phyloP scores from a whole-genome alignment of 2,888 invertebrate species.

The Deilephila elpenor region DNA sequence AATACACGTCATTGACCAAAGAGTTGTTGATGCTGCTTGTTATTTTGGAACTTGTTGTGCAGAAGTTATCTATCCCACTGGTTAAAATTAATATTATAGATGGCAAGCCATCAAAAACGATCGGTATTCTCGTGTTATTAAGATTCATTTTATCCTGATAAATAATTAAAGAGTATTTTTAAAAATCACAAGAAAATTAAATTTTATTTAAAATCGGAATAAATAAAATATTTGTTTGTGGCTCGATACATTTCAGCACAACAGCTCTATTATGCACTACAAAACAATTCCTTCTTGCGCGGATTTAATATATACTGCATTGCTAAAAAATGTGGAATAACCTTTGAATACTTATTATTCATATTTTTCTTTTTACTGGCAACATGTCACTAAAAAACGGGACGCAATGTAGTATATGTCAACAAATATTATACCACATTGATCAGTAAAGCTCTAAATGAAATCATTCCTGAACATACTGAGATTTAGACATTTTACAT shows the following conservation, averaged over 20 bases:
- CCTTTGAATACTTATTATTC: not conserved
- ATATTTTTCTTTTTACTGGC: not conserved
- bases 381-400: not conserved
- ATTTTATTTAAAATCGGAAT: too few species aligned
- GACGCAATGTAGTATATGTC: not conserved
- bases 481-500: conserved; percentile 8
- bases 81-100: too few species aligned
- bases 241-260: too few species aligned
- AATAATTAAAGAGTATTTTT: too few species aligned
- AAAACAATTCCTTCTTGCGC: not conserved
- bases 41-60: not conserved
- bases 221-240: too few species aligned
- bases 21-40: not conserved
- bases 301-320: conserved; percentile 15
- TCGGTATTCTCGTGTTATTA: too few species aligned
- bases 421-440: not conserved
- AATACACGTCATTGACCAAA: conserved; percentile 3
- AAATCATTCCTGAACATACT: conserved; percentile 1
- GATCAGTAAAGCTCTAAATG: not conserved
- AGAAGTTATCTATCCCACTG: too few species aligned
- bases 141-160: too few species aligned
- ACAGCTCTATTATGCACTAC: not conserved
- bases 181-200: too few species aligned
- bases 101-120: too few species aligned
- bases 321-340: not conserved